Conservation (phyloP, 2,113 vertebrate genomes). For the Macroglossus sobrinus region DNA sequence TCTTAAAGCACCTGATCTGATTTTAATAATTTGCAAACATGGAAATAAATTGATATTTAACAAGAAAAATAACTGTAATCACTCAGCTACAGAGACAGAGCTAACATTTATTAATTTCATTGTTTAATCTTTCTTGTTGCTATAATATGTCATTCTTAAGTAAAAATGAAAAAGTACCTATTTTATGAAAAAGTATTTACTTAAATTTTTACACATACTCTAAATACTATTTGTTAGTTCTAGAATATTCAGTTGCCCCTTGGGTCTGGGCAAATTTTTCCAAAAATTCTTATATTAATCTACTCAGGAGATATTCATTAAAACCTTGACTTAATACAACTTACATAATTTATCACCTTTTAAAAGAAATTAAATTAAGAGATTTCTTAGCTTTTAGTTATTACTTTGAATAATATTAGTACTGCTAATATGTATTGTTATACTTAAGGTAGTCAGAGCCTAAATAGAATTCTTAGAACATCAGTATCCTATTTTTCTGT, state of each 20-base stretch:
- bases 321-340: neutral
- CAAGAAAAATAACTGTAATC: neutral
- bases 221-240: neutral
- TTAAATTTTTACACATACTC: neutral
- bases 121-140: neutral
- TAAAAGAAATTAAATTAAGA: conserved; percentile 37
- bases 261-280: neutral
- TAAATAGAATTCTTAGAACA: neutral
- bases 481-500: neutral
- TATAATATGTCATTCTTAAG: conserved; percentile 5
- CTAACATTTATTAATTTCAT: neutral
- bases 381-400: neutral
- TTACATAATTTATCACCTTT: neutral
- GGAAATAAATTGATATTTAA: neutral
- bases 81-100: neutral
- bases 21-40: neutral
- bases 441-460: neutral
- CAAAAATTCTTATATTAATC: neutral
- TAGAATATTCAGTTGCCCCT: neutral
- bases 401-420: neutral
- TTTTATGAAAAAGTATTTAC: neutral
- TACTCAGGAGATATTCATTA: neutral
- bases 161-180: neutral
- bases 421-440: neutral
- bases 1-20: conserved; percentile 6